Percentiles rank a stretch among this genome's conserved stretches.
phyloP scores from a whole-genome alignment of 2,888 invertebrate genomes.

The Scaptomyza reducta region DNA sequence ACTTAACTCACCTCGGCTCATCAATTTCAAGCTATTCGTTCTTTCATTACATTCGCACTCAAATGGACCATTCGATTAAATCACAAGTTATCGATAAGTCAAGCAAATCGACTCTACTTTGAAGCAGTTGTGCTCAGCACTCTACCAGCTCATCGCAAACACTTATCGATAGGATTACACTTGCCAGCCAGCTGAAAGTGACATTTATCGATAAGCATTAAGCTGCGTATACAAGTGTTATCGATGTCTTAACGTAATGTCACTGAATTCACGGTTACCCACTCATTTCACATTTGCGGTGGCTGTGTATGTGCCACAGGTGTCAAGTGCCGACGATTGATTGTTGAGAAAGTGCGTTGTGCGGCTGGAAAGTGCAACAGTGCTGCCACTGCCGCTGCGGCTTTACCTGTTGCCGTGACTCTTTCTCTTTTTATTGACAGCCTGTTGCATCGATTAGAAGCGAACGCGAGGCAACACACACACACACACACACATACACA shows the following conservation, averaged over 20 bases:
- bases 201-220: slow-evolving; percentile 8
- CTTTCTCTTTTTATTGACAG: slow-evolving; percentile 54
- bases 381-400: neutral
- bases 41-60: no score
- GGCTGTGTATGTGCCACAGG: slow-evolving; percentile 28
- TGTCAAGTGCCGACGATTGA: slow-evolving; percentile 35
- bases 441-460: slow-evolving; percentile 48
- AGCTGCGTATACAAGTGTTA: neutral
- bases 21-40: no score
- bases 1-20: no score
- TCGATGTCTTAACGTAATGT: slow-evolving; percentile 34
- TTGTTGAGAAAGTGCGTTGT: slow-evolving; percentile 39
- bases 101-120: no score
- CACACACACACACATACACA: slow-evolving; percentile 1
- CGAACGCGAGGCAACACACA: slow-evolving; percentile 17
- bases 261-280: slow-evolving; percentile 5
- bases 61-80: no score
- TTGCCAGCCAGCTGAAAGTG: neutral
- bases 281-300: slow-evolving; percentile 25
- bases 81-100: no score
- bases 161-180: neutral
- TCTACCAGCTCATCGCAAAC: neutral
- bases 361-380: slow-evolving; percentile 36
- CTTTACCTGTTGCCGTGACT: slow-evolving; percentile 14
- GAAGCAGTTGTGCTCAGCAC: no score